A percentile compares a stretch with the other conserved stretches of the same genome.
These are phyloP conservation scores for Aphaenogaster floridana DNA, from an alignment of 1,140 invertebrate species.

Conservation along the genomic window DNA sequence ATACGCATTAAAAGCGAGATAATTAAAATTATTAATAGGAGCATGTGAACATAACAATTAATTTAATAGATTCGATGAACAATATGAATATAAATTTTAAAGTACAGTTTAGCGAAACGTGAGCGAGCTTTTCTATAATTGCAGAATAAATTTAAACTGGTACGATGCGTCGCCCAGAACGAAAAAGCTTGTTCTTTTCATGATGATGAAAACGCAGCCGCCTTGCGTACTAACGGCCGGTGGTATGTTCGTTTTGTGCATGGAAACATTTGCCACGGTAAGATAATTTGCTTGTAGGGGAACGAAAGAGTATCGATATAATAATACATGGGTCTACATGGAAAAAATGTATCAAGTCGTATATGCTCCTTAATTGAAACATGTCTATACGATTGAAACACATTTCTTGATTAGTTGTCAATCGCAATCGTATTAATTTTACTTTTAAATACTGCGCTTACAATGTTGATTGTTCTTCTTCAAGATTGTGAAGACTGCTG, in stretches of 20 bases:
- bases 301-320: not conserved
- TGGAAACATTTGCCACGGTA: constrained; percentile 55
- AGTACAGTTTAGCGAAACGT: not conserved
- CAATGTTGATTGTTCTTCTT: constrained; percentile 18
- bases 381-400: not conserved
- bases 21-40: not conserved
- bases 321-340: not conserved
- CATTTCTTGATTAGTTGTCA: not conserved
- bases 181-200: constrained; percentile 44
- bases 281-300: not conserved
- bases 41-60: not conserved
- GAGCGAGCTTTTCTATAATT: not conserved
- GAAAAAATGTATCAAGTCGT: not conserved
- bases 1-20: not conserved
- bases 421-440: constrained; percentile 9
- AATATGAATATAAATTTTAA: not conserved
- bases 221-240: constrained; percentile 50
- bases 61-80: not conserved
- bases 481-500: constrained; percentile 42
- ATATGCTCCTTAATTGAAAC: not conserved
- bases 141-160: constrained; percentile 54
- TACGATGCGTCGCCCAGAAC: constrained; percentile 43
- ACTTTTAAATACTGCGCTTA: constrained; percentile 7
- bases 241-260: constrained; percentile 52
- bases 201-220: constrained; percentile 44